A percentile compares a stretch with the other conserved stretches of the same genome.
These are phyloP conservation scores for Copidosoma floridanum DNA, from an alignment of 1,140 invertebrate species.

Conservation along the genomic window DNA sequence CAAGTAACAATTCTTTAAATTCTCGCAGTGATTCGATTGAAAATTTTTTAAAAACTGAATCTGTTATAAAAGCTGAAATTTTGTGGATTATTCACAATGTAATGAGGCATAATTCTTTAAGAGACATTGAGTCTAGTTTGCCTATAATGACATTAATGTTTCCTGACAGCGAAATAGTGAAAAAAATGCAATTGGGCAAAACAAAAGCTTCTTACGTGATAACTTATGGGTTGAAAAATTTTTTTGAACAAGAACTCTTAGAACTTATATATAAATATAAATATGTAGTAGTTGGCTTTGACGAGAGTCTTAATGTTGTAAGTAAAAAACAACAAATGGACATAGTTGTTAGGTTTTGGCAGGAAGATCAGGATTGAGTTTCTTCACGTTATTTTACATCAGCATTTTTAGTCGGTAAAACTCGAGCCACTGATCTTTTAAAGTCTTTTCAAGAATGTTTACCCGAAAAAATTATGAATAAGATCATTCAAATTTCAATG, in stretches of 20 bases:
- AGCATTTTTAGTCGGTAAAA: slow-evolving; percentile 13
- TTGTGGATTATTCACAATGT: neutral
- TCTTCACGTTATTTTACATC: slow-evolving; percentile 13
- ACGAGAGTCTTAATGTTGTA: too few species aligned
- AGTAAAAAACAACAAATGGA: slow-evolving; percentile 26
- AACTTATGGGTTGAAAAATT: neutral
- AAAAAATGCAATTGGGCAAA: too few species aligned
- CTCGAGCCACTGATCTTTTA: slow-evolving; percentile 7
- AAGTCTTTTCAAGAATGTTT: slow-evolving; percentile 7
- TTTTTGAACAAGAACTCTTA: neutral
- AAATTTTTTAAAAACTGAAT: neutral
- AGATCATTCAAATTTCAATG: slow-evolving; percentile 27
- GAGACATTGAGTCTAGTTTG: neutral
- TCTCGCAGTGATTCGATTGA: too few species aligned
- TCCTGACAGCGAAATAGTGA: neutral
- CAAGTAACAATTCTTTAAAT: too few species aligned
- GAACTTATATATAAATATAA: neutral
- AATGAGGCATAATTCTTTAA: neutral
- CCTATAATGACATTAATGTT: neutral
- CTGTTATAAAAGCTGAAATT: neutral
- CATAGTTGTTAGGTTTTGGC: slow-evolving; percentile 18
- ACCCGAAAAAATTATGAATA: neutral
- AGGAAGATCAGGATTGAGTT: slow-evolving; percentile 7
- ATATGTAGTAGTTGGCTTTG: neutral
- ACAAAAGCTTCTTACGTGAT: neutral